These are phyloP conservation scores for Scophthalmus maximus DNA, from an alignment of 2,113 vertebrate genomes.

Conservation along the genomic window DNA sequence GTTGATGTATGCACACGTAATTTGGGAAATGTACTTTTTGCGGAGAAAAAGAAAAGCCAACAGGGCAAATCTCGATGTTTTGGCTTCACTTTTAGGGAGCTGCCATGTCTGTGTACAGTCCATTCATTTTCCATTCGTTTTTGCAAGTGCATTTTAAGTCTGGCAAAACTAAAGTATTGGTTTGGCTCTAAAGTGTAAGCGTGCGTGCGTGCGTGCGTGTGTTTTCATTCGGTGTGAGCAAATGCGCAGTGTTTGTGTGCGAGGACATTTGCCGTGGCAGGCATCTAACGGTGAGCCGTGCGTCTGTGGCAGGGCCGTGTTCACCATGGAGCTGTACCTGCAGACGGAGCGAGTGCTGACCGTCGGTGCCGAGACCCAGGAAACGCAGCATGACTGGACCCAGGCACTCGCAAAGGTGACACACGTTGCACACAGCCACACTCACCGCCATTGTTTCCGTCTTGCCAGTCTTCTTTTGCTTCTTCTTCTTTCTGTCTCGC, in stretches of 20 bases:
- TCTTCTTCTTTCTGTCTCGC: too few species aligned
- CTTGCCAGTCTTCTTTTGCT: slow-evolving; percentile 46
- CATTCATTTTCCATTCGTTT: too few species aligned
- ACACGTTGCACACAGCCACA: slow-evolving; percentile 8
- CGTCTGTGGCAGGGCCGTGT: slow-evolving; percentile 86
- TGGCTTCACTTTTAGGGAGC: too few species aligned
- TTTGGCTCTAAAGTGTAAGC: too few species aligned
- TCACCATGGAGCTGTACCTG: slow-evolving; percentile 93
- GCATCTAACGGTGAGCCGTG: slow-evolving; percentile 8
- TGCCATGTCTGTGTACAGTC: too few species aligned
- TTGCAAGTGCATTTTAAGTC: too few species aligned
- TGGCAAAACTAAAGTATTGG: too few species aligned
- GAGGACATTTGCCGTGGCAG: not conserved
- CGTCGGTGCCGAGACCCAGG: slow-evolving; percentile 89
- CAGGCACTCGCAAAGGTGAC: slow-evolving; percentile 92
- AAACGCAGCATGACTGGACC: slow-evolving; percentile 91
- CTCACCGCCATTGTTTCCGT: not conserved
- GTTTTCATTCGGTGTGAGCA: not conserved
- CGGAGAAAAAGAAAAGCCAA: too few species aligned
- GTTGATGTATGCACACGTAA: too few species aligned
- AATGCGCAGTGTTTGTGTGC: not conserved
- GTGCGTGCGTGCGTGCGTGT: not conserved
- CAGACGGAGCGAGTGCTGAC: slow-evolving; percentile 88
- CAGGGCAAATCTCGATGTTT: too few species aligned
- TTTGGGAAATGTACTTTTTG: too few species aligned